These are phyloP conservation scores for Scaptomyza graminum DNA, from an alignment of 1,140 invertebrate genomes.

Conservation along the genomic window DNA sequence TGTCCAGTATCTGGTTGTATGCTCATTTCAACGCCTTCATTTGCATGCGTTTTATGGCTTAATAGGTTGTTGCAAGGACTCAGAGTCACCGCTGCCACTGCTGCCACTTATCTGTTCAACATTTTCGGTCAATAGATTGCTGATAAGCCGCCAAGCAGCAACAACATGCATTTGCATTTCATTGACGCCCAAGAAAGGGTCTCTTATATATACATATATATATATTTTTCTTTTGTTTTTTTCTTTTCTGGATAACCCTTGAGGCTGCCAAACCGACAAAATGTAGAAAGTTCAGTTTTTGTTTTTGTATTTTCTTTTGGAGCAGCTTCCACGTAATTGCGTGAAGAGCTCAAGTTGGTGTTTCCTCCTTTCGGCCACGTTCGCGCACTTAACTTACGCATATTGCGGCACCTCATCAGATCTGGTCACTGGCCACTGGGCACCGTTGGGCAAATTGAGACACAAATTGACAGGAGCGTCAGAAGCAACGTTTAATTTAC, in stretches of 20 bases:
- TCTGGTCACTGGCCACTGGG: slow-evolving; percentile 40
- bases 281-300: slow-evolving; percentile 56
- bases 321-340: slow-evolving; percentile 67
- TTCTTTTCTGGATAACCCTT: slow-evolving; percentile 22
- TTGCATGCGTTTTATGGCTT: slow-evolving; percentile 83
- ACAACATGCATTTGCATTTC: slow-evolving; percentile 69
- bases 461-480: slow-evolving; percentile 50
- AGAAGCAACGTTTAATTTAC: slow-evolving; percentile 63
- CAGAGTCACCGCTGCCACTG: not conserved
- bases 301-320: slow-evolving; percentile 7
- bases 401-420: slow-evolving; percentile 68
- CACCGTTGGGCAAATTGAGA: slow-evolving; percentile 62
- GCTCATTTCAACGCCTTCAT: slow-evolving; percentile 83
- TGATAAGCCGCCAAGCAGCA: slow-evolving; percentile 43
- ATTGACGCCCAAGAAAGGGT: slow-evolving; percentile 58
- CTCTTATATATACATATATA: not conserved
- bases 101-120: slow-evolving; percentile 62
- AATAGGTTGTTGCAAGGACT: slow-evolving; percentile 44
- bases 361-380: slow-evolving; percentile 56
- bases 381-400: slow-evolving; percentile 61
- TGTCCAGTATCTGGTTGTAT: slow-evolving; percentile 40
- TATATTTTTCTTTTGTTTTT: too few species aligned
- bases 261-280: slow-evolving; percentile 28
- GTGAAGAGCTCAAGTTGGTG: slow-evolving; percentile 26
- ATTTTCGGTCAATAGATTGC: slow-evolving; percentile 73